Base-by-base conservation (phyloP, 2,797 vertebrate species). In the Zalophus californianus region DNA sequence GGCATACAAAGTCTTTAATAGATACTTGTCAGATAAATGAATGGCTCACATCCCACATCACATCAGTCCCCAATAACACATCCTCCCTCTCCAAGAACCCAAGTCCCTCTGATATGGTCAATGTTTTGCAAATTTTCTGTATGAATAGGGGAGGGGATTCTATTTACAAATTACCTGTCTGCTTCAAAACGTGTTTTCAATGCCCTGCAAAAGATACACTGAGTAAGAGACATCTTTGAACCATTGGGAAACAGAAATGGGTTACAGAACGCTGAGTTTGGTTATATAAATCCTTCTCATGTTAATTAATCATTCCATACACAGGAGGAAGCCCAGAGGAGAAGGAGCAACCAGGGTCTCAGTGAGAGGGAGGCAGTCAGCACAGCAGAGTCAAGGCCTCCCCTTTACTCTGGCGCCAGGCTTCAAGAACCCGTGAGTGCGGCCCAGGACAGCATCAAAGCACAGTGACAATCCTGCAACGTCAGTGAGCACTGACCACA, bases 151-250 rank as follows among this genome's bases (percentile, higher is more conserved):
- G 27, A 38, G 38, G 44, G 48, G 12, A 6, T 35, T 66, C 41
- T 70, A 70, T 58, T 88, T 95, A 64, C 21, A 14, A 92, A 89
- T 96, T 35, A 86, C 50, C 41, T 75, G 54, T 50, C 68, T 82
- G 8, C 14, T 77, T 96, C 96, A 77, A 90, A 82, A 90, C 32
- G 62, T 41, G 80, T 84, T 52, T 66, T 44, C 82, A 95, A 70
- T 38, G 52, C 27, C 84, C 80, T 86, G 25, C 35, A 79, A 56
- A 82, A 64, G 83, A 93, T 21, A 92, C 6, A 58, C 23, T 9
- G 13, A 72, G 54, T 32, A 86, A 87, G 35, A 90, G n/a, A 58
- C 41, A 90, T 25, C 68, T 93, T 23, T 84, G 91, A 91, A 90
- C 54, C 68, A 77, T 20, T 20, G 32, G 77, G 79, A 94, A 94